Base-by-base conservation (phyloP, 92 coral and sea anemone species). In the Palythoa grandis region DNA sequence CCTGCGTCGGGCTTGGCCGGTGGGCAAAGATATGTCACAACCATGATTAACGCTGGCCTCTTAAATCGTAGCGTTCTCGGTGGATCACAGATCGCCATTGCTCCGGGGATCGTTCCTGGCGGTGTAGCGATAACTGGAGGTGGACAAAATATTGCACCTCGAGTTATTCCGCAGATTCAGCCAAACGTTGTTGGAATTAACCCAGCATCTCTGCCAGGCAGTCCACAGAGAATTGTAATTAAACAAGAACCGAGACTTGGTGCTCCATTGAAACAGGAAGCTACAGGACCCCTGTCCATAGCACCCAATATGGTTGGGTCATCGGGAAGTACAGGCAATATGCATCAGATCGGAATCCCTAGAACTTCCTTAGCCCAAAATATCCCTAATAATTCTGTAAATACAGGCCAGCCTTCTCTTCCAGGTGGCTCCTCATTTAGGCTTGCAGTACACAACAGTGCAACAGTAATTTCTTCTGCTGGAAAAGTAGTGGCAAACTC, bases 81-180 rank as follows among this genome's bases (percentile, higher is more conserved):
- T 66, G 96, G 98, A 76, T 93, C 94, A n/a, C 98, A 93, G 79
- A 90, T 97, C 87, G 94, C 96, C 65, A 89, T 93, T 53, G 93
- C 96, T 53, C 95, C 99, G 17, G 89, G 98, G 38, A 84, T 93
- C 82, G 95, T 96, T 68, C 60, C 97, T 17, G 93, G 97, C 11
- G 85, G 88, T n/a, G 93, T 93, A 58, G 84, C 96, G 47, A 84
- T 96, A 11, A 92, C 96, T 35, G 93, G 97, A 78, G 89, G 86
- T 29, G 94, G 93, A 47, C 98, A 94, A 74, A 82, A 88, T 57
- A 92, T 94, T 68, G 63, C 92, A 69, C 95, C 98, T 2, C 87
- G 94, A 79, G 93, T 94, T 20, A 87, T 94, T 53, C 98, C 89
- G 57, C 94, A 88, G 83, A 88, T 94, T 65, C 98, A 90, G 76